Base-by-base conservation (phyloP, 2,888 invertebrate genomes). In the Synanthedon formicaeformis region DNA sequence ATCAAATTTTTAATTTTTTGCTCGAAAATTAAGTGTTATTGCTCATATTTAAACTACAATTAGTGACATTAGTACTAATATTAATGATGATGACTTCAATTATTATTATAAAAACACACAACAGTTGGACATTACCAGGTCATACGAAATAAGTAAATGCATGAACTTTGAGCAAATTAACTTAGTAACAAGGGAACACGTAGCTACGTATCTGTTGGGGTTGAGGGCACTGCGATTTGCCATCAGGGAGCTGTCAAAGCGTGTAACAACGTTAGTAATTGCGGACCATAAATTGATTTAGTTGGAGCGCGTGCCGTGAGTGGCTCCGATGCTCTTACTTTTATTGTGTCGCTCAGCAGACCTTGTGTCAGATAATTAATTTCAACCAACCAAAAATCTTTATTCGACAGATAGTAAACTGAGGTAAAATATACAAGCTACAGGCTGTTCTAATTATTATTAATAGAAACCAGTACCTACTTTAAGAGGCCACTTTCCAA, bases 261-360 rank as follows among this genome's bases (percentile, higher is more conserved):
- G 67, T 67, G 67, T 71, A 69, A 69, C 69, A 65, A 70, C 64
- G 57, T 64, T 59, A 62, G 60, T 59, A 64, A 72, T 72, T 69
- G 66, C 58, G 69, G 70, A 60, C 62, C 60, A 60, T 71, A 75
- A 45, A 73, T 74, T 71, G 65, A 75, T 67, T 74, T 72, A 69
- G 56, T 57, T 58, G 59, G 61, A 57, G 53, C 55, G 56, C 53
- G 54, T n/a, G 27, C 53, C 58, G 58, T 45, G 63, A 68, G 70
- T 63, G 66, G 62, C 62, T 69, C 65, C 63, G 58, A 66, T 64
- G 60, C 56, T 23, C 53, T 51, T 41, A 53, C 23, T 49, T 49
- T 45, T 45, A 45, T 45, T 45, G 45, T 45, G 45, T 14, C 45
- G 45, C n/a, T 45, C 45, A 45, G 6, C 13, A n/a, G 45, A 13